These are phyloP conservation scores for Mastacembelus armatus DNA, from an alignment of 2,797 vertebrate genomes.

Conservation along the genomic window DNA sequence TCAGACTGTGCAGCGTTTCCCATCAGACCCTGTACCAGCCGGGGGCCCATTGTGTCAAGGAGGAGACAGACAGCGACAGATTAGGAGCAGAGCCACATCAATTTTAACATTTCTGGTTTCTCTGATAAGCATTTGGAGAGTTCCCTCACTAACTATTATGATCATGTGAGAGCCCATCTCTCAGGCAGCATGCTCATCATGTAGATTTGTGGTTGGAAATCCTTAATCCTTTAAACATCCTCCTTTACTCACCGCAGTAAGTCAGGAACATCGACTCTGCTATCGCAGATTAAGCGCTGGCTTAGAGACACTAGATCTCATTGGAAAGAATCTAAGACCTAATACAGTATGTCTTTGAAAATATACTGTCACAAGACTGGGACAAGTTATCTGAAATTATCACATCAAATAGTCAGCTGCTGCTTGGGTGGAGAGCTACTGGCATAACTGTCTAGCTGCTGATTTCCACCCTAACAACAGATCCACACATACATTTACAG, in stretches of 20 bases:
- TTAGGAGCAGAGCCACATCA: conserved; percentile 44
- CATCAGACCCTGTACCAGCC: conserved; percentile 1
- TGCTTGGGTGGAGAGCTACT: conserved; percentile 29
- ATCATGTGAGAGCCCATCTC: conserved; percentile 40
- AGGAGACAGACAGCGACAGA: conserved; percentile 38
- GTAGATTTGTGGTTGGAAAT: not conserved
- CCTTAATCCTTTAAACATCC: not conserved
- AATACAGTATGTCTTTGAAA: conserved; percentile 35
- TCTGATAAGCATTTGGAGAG: conserved; percentile 56
- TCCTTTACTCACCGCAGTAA: not conserved
- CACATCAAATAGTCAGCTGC: conserved; percentile 58
- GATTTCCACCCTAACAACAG: conserved; percentile 29
- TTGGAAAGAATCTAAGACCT: not conserved
- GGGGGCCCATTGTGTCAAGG: conserved; percentile 26
- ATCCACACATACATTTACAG: conserved; percentile 21
- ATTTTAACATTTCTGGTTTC: conserved; percentile 50
- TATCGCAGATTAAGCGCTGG: not conserved
- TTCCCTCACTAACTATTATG: conserved; percentile 16
- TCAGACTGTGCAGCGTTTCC: conserved; percentile 21
- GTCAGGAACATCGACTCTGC: conserved; percentile 18
- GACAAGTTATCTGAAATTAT: conserved; percentile 34
- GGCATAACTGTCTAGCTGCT: conserved; percentile 18
- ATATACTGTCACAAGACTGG: conserved; percentile 47
- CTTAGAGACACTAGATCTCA: not conserved
- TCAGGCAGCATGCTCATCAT: conserved; percentile 28